Percentiles rank a stretch among this genome's conserved stretches.
Conservation (phyloP, 1,140 invertebrate species). For the Coenobita brevimanus region DNA sequence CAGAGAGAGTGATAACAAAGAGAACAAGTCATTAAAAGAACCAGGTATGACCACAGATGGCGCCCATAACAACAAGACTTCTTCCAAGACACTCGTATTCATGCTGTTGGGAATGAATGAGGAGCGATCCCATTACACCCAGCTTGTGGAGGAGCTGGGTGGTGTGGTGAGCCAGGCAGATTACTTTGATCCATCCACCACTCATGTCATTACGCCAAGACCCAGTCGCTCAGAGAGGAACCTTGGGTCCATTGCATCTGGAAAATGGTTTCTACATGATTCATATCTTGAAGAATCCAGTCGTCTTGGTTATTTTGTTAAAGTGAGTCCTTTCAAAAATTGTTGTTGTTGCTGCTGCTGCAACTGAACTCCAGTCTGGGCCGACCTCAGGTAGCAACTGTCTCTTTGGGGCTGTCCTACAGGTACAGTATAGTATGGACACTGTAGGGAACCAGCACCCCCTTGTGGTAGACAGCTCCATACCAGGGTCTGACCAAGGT, state of each 20-base stretch:
- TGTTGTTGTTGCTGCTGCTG: too few relatives aligned
- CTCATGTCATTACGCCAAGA: constrained; percentile 85
- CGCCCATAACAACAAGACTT: not conserved
- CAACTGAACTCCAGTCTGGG: too few relatives aligned
- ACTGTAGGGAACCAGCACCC: too few relatives aligned
- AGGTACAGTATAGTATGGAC: too few relatives aligned
- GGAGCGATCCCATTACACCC: constrained; percentile 74
- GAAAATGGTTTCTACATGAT: constrained; percentile 89
- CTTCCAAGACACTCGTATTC: not conserved
- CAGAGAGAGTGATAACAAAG: constrained; percentile 55
- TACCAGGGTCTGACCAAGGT: too few relatives aligned
- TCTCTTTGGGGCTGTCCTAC: too few relatives aligned
- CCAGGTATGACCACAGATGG: not conserved
- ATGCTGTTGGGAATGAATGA: constrained; percentile 74
- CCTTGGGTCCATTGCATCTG: constrained; percentile 86
- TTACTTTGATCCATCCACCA: constrained; percentile 81
- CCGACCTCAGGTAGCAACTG: too few relatives aligned
- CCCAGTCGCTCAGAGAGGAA: constrained; percentile 89
- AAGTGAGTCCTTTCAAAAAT: too few relatives aligned
- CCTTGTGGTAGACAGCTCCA: too few relatives aligned
- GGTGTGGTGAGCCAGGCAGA: constrained; percentile 79
- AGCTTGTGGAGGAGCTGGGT: constrained; percentile 79
- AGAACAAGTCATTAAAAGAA: not conserved
- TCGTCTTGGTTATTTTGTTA: constrained; percentile 79
- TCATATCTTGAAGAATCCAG: constrained; percentile 83